Percentiles rank a stretch among this genome's conserved stretches.
phyloP scores from a whole-genome alignment of 2,113 vertebrate genomes.

The Grammomys dolichurus region DNA sequence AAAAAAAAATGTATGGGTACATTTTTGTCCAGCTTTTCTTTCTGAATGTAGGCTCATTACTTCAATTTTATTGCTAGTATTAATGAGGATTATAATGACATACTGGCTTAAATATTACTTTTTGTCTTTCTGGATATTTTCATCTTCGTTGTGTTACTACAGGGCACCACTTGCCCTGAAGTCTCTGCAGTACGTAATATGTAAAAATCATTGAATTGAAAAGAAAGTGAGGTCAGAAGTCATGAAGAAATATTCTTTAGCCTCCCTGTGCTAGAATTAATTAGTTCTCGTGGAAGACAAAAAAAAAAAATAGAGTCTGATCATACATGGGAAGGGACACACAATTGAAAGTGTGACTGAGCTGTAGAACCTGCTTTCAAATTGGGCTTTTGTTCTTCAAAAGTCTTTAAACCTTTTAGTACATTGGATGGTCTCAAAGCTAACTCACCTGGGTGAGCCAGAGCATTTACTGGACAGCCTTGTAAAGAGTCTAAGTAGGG shows the following conservation, averaged over 20 bases:
- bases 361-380: slow-evolving; percentile 30
- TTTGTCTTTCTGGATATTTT: slow-evolving; percentile 36
- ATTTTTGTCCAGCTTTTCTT: slow-evolving; percentile 37
- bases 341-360: neutral
- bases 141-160: neutral
- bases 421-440: neutral
- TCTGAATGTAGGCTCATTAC: neutral
- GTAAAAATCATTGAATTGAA: slow-evolving; percentile 13
- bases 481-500: slow-evolving; percentile 5
- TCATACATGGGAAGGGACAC: slow-evolving; percentile 12
- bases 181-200: neutral
- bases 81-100: slow-evolving; percentile 10
- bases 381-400: slow-evolving; percentile 39
- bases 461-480: neutral
- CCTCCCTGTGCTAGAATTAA: slow-evolving; percentile 19
- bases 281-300: slow-evolving; percentile 48
- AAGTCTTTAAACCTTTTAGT: neutral
- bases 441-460: slow-evolving; percentile 8
- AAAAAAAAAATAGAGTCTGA: slow-evolving; percentile 43
- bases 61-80: slow-evolving; percentile 1
- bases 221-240: neutral
- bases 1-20: neutral
- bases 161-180: neutral
- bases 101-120: slow-evolving; percentile 27
- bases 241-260: slow-evolving; percentile 10